A percentile compares a stretch with the other conserved stretches of the same genome.
These are phyloP conservation scores for Micrasema longulum DNA, from an alignment of 1,140 invertebrate species.

Conservation along the genomic window DNA sequence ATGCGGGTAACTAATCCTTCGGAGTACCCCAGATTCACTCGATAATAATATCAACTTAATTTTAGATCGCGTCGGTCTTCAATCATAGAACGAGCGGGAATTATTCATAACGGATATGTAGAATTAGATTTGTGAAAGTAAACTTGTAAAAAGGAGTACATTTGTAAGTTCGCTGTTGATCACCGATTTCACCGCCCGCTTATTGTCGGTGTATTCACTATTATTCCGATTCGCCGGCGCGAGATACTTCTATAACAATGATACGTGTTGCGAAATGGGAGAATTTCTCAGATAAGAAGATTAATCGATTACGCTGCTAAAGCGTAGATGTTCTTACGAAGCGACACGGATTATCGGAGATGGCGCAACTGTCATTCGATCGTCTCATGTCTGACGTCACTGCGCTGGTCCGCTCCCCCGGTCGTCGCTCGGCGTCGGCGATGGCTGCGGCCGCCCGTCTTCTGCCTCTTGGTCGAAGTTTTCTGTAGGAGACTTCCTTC, in stretches of 20 bases:
- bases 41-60: too few species aligned
- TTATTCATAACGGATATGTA: too few species aligned
- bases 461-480: conserved; percentile 50
- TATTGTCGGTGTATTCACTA: too few species aligned
- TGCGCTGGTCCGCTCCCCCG: neutral
- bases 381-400: too few species aligned
- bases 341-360: neutral
- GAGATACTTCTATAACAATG: too few species aligned
- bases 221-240: too few species aligned
- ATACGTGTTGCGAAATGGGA: neutral
- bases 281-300: neutral
- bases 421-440: neutral
- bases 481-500: conserved; percentile 35
- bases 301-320: neutral
- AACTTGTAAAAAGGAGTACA: too few species aligned
- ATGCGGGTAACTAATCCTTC: neutral
- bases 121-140: too few species aligned
- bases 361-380: neutral
- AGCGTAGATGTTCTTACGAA: neutral
- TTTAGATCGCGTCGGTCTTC: too few species aligned
- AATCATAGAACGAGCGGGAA: too few species aligned
- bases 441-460: conserved; percentile 33
- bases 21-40: neutral
- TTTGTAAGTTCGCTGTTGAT: too few species aligned
- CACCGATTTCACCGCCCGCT: too few species aligned